These are phyloP conservation scores for Pelecanus crispus DNA, from an alignment of 2,113 vertebrate genomes.

Conservation along the genomic window DNA sequence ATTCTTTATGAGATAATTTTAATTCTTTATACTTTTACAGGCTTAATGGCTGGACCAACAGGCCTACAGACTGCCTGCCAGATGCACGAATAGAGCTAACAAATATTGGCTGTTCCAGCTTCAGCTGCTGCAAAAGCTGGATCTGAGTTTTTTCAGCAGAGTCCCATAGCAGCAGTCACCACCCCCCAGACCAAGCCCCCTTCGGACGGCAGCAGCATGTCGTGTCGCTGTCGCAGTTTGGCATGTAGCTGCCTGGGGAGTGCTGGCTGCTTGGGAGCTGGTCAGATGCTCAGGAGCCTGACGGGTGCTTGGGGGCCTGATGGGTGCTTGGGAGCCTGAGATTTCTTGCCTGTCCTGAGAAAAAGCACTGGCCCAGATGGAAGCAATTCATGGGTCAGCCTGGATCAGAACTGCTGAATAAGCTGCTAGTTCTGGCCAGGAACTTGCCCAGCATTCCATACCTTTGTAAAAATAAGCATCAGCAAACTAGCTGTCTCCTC, in stretches of 20 bases:
- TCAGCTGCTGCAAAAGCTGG: not conserved
- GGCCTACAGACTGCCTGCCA: not conserved
- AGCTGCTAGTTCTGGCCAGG: not conserved
- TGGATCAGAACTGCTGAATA: not conserved
- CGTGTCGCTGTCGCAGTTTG: accelerated
- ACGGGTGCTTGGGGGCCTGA: not conserved
- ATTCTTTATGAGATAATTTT: not conserved
- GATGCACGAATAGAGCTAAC: not conserved
- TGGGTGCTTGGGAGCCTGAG: not conserved
- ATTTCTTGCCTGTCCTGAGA: not conserved
- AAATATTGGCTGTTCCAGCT: not conserved
- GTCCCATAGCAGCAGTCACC: not conserved
- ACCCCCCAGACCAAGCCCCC: accelerated
- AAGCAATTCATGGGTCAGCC: not conserved
- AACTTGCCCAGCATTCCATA: not conserved
- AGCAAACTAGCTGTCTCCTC: not conserved
- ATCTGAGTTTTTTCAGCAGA: not conserved
- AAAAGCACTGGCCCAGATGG: not conserved
- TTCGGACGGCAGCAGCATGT: not conserved
- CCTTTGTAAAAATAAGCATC: not conserved
- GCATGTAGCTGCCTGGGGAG: accelerated
- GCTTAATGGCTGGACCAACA: not conserved
- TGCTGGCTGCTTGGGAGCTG: not conserved
- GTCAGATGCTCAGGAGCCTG: not conserved
- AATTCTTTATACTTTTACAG: not conserved